Percentiles rank a stretch among this genome's conserved stretches.
These are phyloP conservation scores for Rhabdomys dilectus DNA, from an alignment of 2,113 vertebrate species.

Conservation along the genomic window DNA sequence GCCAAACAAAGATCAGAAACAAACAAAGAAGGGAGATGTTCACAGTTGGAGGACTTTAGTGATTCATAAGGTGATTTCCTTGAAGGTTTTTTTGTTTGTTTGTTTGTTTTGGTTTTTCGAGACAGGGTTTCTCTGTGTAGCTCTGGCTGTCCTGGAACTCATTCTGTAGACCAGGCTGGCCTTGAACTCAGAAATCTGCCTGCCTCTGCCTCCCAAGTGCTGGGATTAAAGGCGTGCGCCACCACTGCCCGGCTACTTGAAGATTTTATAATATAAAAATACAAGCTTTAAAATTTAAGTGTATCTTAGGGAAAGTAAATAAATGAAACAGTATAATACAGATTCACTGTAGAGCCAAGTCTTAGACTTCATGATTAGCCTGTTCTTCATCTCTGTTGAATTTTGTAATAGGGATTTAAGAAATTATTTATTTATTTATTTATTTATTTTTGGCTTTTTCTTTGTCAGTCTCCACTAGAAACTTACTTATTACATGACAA, in stretches of 20 bases:
- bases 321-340: conserved; percentile 2
- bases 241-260: too few species aligned
- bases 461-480: conserved; percentile 53
- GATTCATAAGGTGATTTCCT: conserved; percentile 37
- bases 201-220: too few species aligned
- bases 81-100: conserved; percentile 38
- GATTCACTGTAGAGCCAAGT: conserved; percentile 53
- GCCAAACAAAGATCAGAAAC: conserved; percentile 4
- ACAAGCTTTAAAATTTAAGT: conserved; percentile 29
- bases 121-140: too few species aligned
- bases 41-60: not conserved
- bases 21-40: not conserved
- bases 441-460: conserved; percentile 36
- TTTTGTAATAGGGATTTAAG: conserved; percentile 65
- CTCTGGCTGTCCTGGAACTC: too few species aligned
- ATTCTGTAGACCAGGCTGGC: too few species aligned
- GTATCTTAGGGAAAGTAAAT: conserved; percentile 23
- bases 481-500: conserved; percentile 63
- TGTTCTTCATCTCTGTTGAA: conserved; percentile 53
- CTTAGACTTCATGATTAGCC: conserved; percentile 60
- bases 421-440: not conserved
- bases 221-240: too few species aligned
- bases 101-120: too few species aligned
- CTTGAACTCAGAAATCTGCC: too few species aligned
- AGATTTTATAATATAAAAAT: conserved; percentile 31